Evolutionary conservation across 2,888 invertebrate species (phyloP), one percentile per base, ranked within the genome.

Genomic region (Chrysolina americana): DNA sequence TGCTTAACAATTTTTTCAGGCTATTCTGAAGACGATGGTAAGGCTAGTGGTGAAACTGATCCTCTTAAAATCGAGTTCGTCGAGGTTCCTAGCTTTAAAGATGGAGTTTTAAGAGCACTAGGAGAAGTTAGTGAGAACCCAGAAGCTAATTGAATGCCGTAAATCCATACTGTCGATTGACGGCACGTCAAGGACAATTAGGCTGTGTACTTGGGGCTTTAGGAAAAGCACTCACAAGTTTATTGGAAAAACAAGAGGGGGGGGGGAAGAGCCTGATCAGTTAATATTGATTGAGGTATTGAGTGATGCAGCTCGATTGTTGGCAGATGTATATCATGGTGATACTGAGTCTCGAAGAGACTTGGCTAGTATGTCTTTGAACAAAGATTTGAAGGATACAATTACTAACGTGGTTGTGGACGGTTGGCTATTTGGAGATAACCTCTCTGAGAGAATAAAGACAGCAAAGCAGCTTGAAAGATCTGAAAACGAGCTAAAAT

Each of bases 21-120:
- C 21, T 53, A 10, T 53, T 53, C 53, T 53, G 53, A 53, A 15
- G 53, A n/a, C 17, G 53, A 53, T 19, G 17, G 13, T 53, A 53
- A 53, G 17, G 17, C 21, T 53, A n/a, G 13, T 19, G 17, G 10
- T 10, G 15, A 11, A 15, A 10, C 11, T 53, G 53, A 53, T 53
- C 53, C 53, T 53, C 17, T 17, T 10, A 53, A 53, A 53, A 53
- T n/a, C n/a, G n/a, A n/a, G n/a, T n/a, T n/a, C n/a, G n/a, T n/a
- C n/a, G 53, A 53, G 17, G 53, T 53, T 53, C 53, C 13, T n/a
- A 17, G 19, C 17, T 53, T 53, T 8, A 53, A 53, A 17, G 53
- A 53, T 17, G 53, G 53, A 15, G 53, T 53, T 15, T 53, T 53
- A 17, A 53, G 21, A 2, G 5, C 28, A 28, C 28, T 28, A 28